Evolutionary conservation across 1,140 invertebrate species (phyloP).

Genomic region (Aphis craccivora): DNA sequence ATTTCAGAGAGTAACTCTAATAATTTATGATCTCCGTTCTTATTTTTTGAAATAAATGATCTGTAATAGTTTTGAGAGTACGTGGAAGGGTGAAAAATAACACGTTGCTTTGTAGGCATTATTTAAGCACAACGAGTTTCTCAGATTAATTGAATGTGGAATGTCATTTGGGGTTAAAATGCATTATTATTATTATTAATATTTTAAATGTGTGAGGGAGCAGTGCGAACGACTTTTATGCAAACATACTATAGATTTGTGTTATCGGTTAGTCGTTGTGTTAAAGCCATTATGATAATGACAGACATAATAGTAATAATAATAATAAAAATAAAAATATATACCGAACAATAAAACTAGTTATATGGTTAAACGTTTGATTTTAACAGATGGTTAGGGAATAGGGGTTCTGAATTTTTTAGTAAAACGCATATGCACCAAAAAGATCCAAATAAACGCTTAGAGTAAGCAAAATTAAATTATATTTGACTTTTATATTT

Average conservation of each 20-base stretch:
- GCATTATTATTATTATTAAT: conserved; percentile 13
- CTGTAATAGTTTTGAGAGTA: not conserved
- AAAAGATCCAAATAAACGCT: not conserved
- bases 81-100: conserved; percentile 33
- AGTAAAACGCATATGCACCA: not conserved
- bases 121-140: not conserved
- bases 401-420: not conserved
- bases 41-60: not conserved
- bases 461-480: not conserved
- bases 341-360: not conserved
- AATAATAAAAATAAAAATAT: not conserved
- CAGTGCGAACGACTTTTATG: not conserved
- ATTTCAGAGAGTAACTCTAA: not conserved
- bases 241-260: not conserved
- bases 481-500: not conserved
- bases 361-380: not conserved
- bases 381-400: conserved; percentile 18
- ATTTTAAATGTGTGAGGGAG: not conserved
- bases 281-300: conserved; percentile 28
- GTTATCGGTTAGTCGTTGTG: not conserved
- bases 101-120: conserved; percentile 12
- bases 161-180: conserved; percentile 25
- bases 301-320: not conserved
- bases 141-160: conserved; percentile 34
- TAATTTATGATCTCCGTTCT: not conserved